phyloP scores from a whole-genome alignment of 2,888 invertebrate species.

The Oxytorus armatus region DNA sequence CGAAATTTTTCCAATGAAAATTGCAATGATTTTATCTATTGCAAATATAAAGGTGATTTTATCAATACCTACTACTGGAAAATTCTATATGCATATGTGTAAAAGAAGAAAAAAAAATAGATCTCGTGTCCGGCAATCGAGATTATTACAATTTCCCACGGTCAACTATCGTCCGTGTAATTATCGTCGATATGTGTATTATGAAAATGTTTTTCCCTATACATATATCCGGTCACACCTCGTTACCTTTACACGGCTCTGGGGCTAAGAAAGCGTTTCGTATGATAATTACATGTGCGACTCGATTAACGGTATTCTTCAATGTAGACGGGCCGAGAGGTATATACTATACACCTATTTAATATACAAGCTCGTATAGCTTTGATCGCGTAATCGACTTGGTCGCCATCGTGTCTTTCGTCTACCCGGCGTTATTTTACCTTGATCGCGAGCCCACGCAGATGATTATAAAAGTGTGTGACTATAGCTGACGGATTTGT shows the following conservation, averaged over 20 bases:
- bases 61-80: not conserved
- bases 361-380: not conserved
- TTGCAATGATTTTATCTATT: too few species aligned
- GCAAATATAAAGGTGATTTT: too few species aligned
- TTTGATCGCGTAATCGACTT: conserved; percentile 64
- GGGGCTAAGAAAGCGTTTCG: conserved; percentile 34
- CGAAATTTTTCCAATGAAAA: too few species aligned
- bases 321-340: not conserved
- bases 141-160: conserved; percentile 67
- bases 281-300: conserved; percentile 65
- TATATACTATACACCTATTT: conserved; percentile 4
- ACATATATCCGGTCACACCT: conserved; percentile 70
- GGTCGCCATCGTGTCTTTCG: conserved; percentile 37
- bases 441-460: conserved; percentile 68
- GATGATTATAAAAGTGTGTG: conserved; percentile 58
- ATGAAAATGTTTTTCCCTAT: conserved; percentile 55
- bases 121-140: conserved; percentile 48
- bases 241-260: conserved; percentile 53
- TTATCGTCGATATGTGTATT: conserved; percentile 55
- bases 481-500: conserved; percentile 49
- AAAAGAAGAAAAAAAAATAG: conserved; percentile 7
- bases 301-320: conserved; percentile 67
- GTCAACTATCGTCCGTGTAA: conserved; percentile 55
- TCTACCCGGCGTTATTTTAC: conserved; percentile 40
- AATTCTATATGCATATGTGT: not conserved